Evolutionary conservation across 1,140 invertebrate species (phyloP), one percentile per base, ranked within the genome.

Genomic region (Drosophila ercepeae): DNA sequence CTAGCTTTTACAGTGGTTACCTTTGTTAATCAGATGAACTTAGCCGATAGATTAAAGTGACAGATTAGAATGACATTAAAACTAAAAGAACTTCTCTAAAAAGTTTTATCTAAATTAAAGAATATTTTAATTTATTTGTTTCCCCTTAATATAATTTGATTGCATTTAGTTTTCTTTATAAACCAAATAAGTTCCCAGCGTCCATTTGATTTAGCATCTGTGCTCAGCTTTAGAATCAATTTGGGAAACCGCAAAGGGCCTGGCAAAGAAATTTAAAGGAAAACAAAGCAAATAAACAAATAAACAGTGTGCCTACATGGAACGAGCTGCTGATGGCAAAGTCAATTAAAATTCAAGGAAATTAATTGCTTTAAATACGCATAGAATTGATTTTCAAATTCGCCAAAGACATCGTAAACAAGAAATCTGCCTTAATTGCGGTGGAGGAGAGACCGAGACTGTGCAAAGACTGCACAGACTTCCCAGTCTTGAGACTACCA

Each of bases 361-460:
- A 81, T 88, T 88, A 86, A 81, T 88, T 86, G 82, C 76, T 77
- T 70, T 67, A 86, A 81, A 71, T 81, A 86, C 76, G 52, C 72
- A 65, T 64, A 45, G 77, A 88, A 86, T 86, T 86, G 81, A 88
- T 88, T 86, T 86, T 75, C 81, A 81, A 88, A 88, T 88, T 86
- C 78, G 48, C 67, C 51, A 88, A 86, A 75, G 81, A 88, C 82
- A 88, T 75, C 63, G 78, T 68, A 75, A 88, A 77, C 82, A 88
- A 81, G 82, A 88, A 86, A 81, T 86, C 81, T 74, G 81, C 74
- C 88, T 86, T 81, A 88, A 86, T 86, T 86, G 81, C 82, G 82
- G 82, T 65, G 69, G 44, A 69, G 82, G 61, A 54, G 48, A 69
- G 34, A 73, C 21, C 21, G 2, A 21, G 4, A 21, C n/a, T n/a